Evolutionary conservation across 2,797 vertebrate genomes (phyloP), one percentile per base, ranked within the genome.

Genomic region (Phylloscopus collybita): DNA sequence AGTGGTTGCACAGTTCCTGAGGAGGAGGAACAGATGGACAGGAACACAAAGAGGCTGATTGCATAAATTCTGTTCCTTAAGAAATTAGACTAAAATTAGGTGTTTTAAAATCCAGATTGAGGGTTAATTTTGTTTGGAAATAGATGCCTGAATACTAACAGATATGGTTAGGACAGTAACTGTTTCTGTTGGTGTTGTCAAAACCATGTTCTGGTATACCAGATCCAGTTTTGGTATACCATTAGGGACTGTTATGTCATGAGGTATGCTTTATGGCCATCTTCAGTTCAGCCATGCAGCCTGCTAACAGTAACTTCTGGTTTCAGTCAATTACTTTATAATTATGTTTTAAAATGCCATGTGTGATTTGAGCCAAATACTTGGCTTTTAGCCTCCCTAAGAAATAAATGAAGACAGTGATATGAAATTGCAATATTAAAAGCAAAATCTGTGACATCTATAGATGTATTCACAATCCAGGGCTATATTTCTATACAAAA

Each of bases 11-110:
- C 40, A 32, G 56, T 45, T 95, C 51, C 78, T 82, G 82, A 90
- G 71, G 81, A 88, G 71, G 79, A 93, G 29, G 86, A 96, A 93
- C 85, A 93, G 91, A 96, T 94, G 91, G 92, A 91, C 87, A 90
- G 79, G 75, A 90, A 71, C 72, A 90, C 72, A 80, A 91, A 96
- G 87, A 80, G 56, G 36, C 8, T 73, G 81, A 87, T 23, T 93
- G 79, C 89, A 93, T 92, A 92, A 92, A 86, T 90, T 59, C 26
- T 64, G 40, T 73, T 73, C 82, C 59, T 95, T 87, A 93, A 92
- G 62, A 73, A 84, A 62, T 38, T 81, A 26, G 22, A 29, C 81
- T 84, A 92, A 91, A 95, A 92, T 88, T 91, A 86, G 65, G 67
- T 90, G 61, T 6, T 87, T 88, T 61, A 89, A 94, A 93, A 76